A percentile compares a stretch with the other conserved stretches of the same genome.
These are phyloP conservation scores for Mythimna ferrago DNA, from an alignment of 2,888 invertebrate genomes.

Conservation along the genomic window DNA sequence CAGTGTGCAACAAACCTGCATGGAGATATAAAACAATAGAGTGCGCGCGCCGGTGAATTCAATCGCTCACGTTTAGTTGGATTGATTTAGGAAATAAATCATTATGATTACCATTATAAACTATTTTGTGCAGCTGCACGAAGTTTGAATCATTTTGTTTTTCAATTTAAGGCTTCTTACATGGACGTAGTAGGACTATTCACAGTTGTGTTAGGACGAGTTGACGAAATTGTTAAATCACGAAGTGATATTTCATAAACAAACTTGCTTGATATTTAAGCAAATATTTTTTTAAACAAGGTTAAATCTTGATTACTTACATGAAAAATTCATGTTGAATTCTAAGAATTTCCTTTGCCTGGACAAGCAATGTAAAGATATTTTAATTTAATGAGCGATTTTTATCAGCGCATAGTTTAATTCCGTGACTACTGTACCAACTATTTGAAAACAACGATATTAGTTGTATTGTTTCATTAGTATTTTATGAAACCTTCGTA, in stretches of 20 bases:
- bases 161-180: background rate
- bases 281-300: constrained; percentile 8
- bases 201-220: background rate
- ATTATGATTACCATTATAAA: constrained; percentile 25
- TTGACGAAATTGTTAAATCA: background rate
- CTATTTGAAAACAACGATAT: background rate
- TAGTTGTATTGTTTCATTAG: constrained; percentile 1
- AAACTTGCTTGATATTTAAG: background rate
- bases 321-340: constrained; percentile 24
- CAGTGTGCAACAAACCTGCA: constrained; percentile 42
- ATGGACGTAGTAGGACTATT: no score
- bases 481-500: constrained; percentile 6
- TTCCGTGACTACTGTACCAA: constrained; percentile 21
- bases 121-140: constrained; percentile 36
- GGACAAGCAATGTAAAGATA: constrained; percentile 23
- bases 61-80: constrained; percentile 49
- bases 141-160: constrained; percentile 2
- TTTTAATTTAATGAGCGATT: constrained; percentile 25
- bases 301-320: constrained; percentile 25
- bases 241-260: background rate
- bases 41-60: constrained; percentile 42
- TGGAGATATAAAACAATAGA: constrained; percentile 54
- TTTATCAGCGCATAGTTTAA: constrained; percentile 25
- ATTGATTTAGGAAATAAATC: constrained; percentile 49
- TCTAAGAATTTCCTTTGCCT: constrained; percentile 26